Evolutionary conservation across 2,113 vertebrate genomes (phyloP).

Genomic region (Bubo bubo): DNA sequence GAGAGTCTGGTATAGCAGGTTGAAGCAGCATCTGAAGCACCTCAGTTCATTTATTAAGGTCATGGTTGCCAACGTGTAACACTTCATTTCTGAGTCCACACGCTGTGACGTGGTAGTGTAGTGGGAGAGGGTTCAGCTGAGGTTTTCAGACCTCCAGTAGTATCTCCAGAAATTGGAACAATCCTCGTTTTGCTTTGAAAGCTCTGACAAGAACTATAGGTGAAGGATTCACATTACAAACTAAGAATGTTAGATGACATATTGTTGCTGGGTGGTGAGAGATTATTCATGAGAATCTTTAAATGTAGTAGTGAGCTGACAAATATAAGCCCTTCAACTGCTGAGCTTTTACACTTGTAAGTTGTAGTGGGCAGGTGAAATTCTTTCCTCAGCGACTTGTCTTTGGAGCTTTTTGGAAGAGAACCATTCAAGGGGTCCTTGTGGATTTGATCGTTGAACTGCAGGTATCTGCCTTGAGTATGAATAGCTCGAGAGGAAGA

Average conservation of each 20-base stretch:
- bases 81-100: neutral
- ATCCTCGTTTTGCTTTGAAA: neutral
- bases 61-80: fast-evolving
- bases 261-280: slow-evolving; percentile 36
- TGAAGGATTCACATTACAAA: neutral
- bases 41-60: neutral
- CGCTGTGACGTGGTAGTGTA: neutral
- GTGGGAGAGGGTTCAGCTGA: neutral
- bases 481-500: neutral
- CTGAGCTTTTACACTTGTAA: neutral
- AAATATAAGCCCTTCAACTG: slow-evolving; percentile 1
- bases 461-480: neutral
- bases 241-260: neutral
- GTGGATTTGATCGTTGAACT: neutral
- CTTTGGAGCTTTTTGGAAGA: slow-evolving; percentile 15
- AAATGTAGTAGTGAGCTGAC: slow-evolving; percentile 9
- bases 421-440: neutral
- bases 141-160: neutral
- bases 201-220: neutral
- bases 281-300: slow-evolving; percentile 38
- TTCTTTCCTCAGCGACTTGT: neutral
- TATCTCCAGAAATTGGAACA: neutral
- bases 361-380: slow-evolving; percentile 19
- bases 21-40: neutral
- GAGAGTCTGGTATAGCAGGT: neutral